Evolutionary conservation across 2,797 vertebrate species (phyloP), one percentile per base, ranked within the genome.

Genomic region (Megaceryle alcyon): DNA sequence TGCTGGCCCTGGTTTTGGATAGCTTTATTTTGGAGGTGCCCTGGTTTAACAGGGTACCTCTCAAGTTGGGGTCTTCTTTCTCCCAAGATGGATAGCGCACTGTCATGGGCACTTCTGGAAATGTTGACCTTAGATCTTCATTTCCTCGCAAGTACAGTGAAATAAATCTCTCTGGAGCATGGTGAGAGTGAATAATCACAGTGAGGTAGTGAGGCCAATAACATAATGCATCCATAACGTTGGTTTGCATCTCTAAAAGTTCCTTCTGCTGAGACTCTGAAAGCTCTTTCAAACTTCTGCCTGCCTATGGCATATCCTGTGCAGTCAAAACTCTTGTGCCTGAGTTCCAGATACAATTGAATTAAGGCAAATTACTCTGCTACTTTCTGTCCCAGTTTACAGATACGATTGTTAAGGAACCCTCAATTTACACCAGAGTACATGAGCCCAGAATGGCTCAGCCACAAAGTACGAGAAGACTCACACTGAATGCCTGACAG

Each of bases 251-350:
- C 54, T 90, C 54, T 65, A 14, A 43, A 23, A 0, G 1, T 75
- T 94, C 33, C 17, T 64, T 88, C 65, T 71, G 44, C 63, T 80
- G 75, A 83, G 86, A 75, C 71, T 77, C 37, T 65, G 56, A 78
- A 71, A 70, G 41, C 8, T 70, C 44, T 78, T 75, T 46, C 31
- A 71, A 25, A 14, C n/a, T 69, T 86, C 90, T 90, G 19, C 35
- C 46, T 73, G 15, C 29, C 37, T 70, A 0, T 1, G 2, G 33
- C 22, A 2, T 69, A 73, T 94, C 37, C 39, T 80, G 20, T 59
- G 33, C 8, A 5, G 43, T 69, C 23, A 79, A 84, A 64, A 57
- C 56, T 72, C 68, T 29, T 60, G 33, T 65, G 29, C 41, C 35
- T 5, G 19, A 6, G 25, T 92, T 90, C 26, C 10, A 46, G 57